phyloP scores from a whole-genome alignment of 1,140 invertebrate species.

The Drosophila nannoptera region DNA sequence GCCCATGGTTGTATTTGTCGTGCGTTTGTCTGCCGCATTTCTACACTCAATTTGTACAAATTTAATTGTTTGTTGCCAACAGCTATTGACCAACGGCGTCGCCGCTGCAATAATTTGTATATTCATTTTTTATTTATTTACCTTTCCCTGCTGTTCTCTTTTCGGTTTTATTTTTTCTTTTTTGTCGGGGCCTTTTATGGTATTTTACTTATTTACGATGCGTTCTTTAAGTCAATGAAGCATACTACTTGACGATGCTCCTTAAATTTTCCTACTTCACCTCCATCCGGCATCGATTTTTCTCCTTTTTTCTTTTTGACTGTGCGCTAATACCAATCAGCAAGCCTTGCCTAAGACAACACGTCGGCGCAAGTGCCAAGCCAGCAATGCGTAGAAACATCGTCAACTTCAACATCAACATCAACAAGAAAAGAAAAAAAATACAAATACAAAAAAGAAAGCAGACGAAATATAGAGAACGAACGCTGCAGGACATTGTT shows the following conservation, averaged over 20 bases:
- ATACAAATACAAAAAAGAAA: constrained; percentile 58
- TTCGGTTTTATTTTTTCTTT: constrained; percentile 4
- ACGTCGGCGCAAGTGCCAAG: constrained; percentile 31
- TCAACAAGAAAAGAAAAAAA: constrained; percentile 47
- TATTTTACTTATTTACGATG: constrained; percentile 74
- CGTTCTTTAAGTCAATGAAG: constrained; percentile 75
- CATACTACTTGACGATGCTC: constrained; percentile 64
- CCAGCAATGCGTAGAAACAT: constrained; percentile 50
- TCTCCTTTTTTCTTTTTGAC: constrained; percentile 39
- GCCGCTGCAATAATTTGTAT: constrained; percentile 39
- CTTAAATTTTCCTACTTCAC: constrained; percentile 69
- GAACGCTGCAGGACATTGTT: constrained; percentile 36
- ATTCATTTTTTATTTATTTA: constrained; percentile 44
- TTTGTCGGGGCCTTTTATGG: constrained; percentile 61
- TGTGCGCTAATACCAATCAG: constrained; percentile 69
- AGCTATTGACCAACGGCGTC: constrained; percentile 26
- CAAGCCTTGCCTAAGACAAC: constrained; percentile 75
- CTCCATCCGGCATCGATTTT: constrained; percentile 6
- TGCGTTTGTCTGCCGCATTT: constrained; percentile 66
- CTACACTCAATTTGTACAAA: constrained; percentile 77
- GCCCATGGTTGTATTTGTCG: constrained; percentile 25
- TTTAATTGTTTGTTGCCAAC: constrained; percentile 70
- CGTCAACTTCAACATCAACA: constrained; percentile 41
- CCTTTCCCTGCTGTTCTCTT: constrained; percentile 16
- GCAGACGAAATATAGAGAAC: not conserved